phyloP scores from a whole-genome alignment of 2,888 invertebrate species.

The Mesopsocus fuscifrons region DNA sequence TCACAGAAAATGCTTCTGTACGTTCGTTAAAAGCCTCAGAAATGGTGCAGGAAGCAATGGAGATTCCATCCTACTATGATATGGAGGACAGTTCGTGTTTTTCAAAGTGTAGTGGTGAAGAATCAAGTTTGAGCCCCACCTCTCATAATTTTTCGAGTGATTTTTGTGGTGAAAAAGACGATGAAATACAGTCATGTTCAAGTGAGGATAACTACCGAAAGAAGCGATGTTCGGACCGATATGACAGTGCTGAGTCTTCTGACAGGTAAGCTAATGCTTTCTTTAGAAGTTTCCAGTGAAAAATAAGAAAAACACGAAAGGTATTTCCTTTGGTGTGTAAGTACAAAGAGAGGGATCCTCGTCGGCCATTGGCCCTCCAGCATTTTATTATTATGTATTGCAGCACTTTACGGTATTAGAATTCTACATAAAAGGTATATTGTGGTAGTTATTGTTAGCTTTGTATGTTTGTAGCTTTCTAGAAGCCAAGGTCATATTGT shows the following conservation, averaged over 20 bases:
- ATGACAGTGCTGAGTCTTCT: constrained; percentile 85
- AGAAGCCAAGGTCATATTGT: no score
- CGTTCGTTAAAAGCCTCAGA: background rate
- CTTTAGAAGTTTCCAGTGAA: background rate
- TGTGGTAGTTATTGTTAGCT: no score
- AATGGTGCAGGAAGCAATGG: background rate
- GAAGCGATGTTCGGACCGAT: constrained; percentile 77
- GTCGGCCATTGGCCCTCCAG: constrained; percentile 10
- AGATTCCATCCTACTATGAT: background rate
- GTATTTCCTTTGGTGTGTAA: background rate
- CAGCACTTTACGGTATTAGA: no score
- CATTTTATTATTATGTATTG: no score
- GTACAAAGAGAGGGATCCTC: constrained; percentile 5
- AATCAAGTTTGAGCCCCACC: background rate
- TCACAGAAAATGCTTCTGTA: background rate
- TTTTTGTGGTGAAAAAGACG: background rate
- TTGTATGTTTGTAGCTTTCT: no score
- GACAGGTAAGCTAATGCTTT: constrained; percentile 49
- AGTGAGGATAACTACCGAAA: constrained; percentile 30
- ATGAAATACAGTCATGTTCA: constrained; percentile 6
- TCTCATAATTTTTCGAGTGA: background rate
- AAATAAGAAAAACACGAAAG: no score
- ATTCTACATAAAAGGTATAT: no score
- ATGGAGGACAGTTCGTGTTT: background rate
- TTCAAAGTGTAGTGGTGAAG: background rate